Base-by-base conservation (phyloP, 2,113 vertebrate species). In the Diglossa brunneiventris region DNA sequence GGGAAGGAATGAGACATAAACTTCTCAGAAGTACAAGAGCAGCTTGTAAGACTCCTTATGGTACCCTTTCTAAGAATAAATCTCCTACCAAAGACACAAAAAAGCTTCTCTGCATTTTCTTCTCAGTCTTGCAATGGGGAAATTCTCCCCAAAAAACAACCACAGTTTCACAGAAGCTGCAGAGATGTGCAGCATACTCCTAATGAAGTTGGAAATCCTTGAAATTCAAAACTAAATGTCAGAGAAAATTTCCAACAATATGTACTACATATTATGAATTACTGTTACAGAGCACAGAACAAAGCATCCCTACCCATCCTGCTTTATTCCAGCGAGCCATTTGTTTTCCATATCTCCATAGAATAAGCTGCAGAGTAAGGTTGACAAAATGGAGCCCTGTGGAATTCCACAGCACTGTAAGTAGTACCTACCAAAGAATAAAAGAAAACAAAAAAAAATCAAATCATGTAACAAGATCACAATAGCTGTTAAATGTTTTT, bases 321-420 rank as follows among this genome's bases (percentile, higher is more conserved):
- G 93, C 84, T 97, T 94, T 10, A 98, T 46, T 39, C 97, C 95
- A 31, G 72, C 28, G 28, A 99, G 96, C 30, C 99, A 89, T 44
- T 69, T 79, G 42, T 98, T 98, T 96, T 99, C 99, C 99, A 99
- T 99, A 97, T 99, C 98, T 39, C 98, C 99, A 2, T 99, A 99
- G 95, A 98, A 99, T 44, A 99, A 97, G 39, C 98, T 99, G 97
- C 99, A 99, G 37, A 99, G 98, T 87, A 99, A 97, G 15, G 98
- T 97, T 64, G 99, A 99, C 74, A 99, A 98, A 5, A 98, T 97
- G 2, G 98, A 99, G 31, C 99, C 99, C 94, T 99, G 99, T 4
- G 99, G 99, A 94, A 99, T 98, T 67, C 99, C 99, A 95, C 97
- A 97, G 72, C 97, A 95, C 95, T 99, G 99, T 46, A 98, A 66